Evolutionary conservation across 2,797 vertebrate genomes (phyloP).

Genomic region (Halcyon badia): DNA sequence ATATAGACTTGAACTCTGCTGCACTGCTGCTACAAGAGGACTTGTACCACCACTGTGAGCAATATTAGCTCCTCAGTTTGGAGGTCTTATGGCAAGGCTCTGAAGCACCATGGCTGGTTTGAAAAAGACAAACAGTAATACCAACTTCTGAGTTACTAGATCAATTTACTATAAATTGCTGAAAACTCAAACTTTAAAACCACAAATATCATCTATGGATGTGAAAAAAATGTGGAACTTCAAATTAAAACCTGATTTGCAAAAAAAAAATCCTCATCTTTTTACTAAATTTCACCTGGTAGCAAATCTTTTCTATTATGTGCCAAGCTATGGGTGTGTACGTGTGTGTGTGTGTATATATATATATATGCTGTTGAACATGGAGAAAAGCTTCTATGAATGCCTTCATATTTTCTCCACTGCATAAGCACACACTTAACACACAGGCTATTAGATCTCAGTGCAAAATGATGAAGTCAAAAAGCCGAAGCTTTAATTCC

Average conservation of each 20-base stretch:
- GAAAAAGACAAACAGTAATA: neutral
- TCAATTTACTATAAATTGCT: neutral
- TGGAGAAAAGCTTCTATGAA: neutral
- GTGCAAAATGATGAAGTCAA: neutral
- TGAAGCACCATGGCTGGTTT: neutral
- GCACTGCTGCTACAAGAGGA: neutral
- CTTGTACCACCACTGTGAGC: neutral
- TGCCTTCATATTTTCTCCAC: neutral
- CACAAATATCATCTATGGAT: neutral
- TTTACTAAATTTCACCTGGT: neutral
- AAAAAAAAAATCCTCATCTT: neutral
- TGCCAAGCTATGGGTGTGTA: neutral
- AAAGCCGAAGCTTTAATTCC: neutral
- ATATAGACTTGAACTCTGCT: neutral
- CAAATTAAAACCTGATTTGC: neutral
- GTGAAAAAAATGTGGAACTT: neutral
- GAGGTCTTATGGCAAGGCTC: neutral
- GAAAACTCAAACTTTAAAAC: neutral
- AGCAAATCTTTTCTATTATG: neutral
- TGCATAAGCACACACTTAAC: neutral
- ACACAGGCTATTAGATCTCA: neutral
- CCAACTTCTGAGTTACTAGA: neutral
- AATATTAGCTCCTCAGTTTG: neutral
- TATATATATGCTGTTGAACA: neutral
- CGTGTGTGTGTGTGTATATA: too few species aligned